Evolutionary conservation across 2,113 vertebrate species (phyloP).

Genomic region (Podarcis raffonei): DNA sequence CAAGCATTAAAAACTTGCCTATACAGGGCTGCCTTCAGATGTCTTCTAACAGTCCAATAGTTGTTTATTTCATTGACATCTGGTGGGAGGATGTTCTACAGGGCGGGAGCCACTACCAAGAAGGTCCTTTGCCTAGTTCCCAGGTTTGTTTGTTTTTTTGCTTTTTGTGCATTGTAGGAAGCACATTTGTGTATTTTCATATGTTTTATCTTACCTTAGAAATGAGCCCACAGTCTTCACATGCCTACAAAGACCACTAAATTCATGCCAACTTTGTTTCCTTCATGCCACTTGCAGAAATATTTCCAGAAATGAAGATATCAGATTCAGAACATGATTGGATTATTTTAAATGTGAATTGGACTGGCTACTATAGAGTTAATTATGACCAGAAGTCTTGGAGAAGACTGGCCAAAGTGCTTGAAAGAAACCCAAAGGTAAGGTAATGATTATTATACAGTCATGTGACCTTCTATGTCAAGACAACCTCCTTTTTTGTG

Average conservation of each 20-base stretch:
- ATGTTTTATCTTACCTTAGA: not conserved
- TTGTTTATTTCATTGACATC: too few relatives aligned
- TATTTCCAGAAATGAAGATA: constrained; percentile 77
- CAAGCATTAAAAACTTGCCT: too few relatives aligned
- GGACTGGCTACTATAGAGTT: constrained; percentile 79
- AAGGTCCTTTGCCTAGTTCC: not conserved
- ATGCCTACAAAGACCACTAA: not conserved
- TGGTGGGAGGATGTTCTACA: too few relatives aligned
- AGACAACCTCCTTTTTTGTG: too few relatives aligned
- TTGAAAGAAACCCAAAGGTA: constrained; percentile 79
- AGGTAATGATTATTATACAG: not conserved
- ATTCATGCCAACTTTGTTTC: not conserved
- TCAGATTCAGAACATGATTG: constrained; percentile 74
- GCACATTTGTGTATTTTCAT: not conserved
- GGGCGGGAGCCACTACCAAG: too few relatives aligned
- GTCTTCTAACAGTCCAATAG: too few relatives aligned
- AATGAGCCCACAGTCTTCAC: not conserved
- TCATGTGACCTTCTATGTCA: not conserved
- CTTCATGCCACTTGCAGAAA: constrained; percentile 67
- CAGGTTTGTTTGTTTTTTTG: not conserved
- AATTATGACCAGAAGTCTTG: constrained; percentile 78
- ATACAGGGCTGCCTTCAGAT: too few relatives aligned
- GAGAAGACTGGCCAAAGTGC: constrained; percentile 71
- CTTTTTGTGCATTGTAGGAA: not conserved
- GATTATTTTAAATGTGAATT: constrained; percentile 80